phyloP scores from a whole-genome alignment of 2,888 invertebrate genomes.

The Marasmarcha lunaedactyla region DNA sequence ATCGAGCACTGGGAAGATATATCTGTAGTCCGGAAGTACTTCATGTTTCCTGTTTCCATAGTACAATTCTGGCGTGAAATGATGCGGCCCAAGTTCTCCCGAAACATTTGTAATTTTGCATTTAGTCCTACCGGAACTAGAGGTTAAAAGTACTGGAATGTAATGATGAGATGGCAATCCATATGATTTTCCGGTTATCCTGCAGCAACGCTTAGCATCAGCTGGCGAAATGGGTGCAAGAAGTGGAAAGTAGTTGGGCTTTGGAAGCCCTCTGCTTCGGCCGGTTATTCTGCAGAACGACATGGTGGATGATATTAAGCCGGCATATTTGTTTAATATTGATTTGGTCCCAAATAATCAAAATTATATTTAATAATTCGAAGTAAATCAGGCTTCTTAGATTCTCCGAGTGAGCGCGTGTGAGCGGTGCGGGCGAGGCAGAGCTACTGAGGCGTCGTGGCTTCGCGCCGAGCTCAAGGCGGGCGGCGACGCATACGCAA shows the following conservation, averaged over 20 bases:
- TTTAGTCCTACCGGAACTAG: constrained; percentile 58
- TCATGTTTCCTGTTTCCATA: constrained; percentile 78
- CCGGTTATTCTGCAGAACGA: constrained; percentile 87
- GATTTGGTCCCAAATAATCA: constrained; percentile 15
- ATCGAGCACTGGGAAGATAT: constrained; percentile 80
- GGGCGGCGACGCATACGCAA: constrained; percentile 27
- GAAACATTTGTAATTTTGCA: constrained; percentile 76
- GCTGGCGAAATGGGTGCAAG: constrained; percentile 85
- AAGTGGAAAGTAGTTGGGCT: constrained; percentile 85
- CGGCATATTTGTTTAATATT: constrained; percentile 52
- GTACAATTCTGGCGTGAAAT: constrained; percentile 69
- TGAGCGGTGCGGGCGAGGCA: constrained; percentile 36
- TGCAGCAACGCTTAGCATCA: constrained; percentile 83
- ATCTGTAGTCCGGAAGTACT: constrained; percentile 76
- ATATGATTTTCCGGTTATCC: constrained; percentile 83
- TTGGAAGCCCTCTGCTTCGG: constrained; percentile 81
- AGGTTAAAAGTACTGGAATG: constrained; percentile 78
- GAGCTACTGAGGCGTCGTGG: constrained; percentile 41
- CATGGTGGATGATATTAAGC: constrained; percentile 54
- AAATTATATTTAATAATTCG: constrained; percentile 26
- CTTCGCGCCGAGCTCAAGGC: constrained; percentile 26
- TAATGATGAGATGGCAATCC: constrained; percentile 81
- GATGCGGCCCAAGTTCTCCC: constrained; percentile 72
- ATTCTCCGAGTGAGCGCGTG: constrained; percentile 31
- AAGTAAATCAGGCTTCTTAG: constrained; percentile 21